Evolutionary conservation across 2,113 vertebrate species (phyloP), one percentile per base, ranked within the genome.

Genomic region (Cavia aperea): DNA sequence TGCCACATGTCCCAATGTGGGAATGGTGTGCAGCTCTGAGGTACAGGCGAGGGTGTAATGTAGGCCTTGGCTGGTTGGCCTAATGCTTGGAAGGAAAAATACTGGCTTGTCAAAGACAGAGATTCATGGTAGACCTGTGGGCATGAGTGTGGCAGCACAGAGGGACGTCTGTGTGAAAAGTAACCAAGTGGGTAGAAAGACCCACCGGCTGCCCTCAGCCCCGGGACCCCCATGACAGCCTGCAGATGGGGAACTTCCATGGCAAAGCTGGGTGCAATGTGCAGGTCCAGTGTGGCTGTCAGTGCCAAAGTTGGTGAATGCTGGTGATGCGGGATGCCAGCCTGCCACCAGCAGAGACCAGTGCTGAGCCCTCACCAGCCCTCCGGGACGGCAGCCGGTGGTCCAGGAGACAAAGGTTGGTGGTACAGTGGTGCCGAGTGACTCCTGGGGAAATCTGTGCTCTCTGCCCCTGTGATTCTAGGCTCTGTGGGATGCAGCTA

Each of bases 171-270:
- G 29, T 16, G 9, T 49, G 39, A 81, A 60, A 49, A 60, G 43
- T 16, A 78, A 24, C n/a, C 60, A 49, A 70, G 49, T n/a, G 39
- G 70, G 8, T 4, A 26, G 63, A 70, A 21, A 87, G 49, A 49
- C 49, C 31, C 10, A 24, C 6, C 62, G 6, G 24, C 54, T 62
- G 78, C 23, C 33, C 16, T 49, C 24, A 31, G 39, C 66, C 36
- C 21, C 11, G 1, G 46, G 73, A 26, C 39, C 13, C 26, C 33
- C 19, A 18, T 39, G 60, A 23, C 46, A 24, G 43, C 12, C 65
- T 24, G 4, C 5, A 15, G 60, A 10, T 1, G 43, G 31, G 66
- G 16, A 68, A 7, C 23, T 1, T 0, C 15, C 36, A 4, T 29
- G 39, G 36, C 54, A 43, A 43, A 78, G 60, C 2, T 26, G n/a